These are phyloP conservation scores for Cantharis lateralis DNA, from an alignment of 2,888 invertebrate species.

Conservation along the genomic window DNA sequence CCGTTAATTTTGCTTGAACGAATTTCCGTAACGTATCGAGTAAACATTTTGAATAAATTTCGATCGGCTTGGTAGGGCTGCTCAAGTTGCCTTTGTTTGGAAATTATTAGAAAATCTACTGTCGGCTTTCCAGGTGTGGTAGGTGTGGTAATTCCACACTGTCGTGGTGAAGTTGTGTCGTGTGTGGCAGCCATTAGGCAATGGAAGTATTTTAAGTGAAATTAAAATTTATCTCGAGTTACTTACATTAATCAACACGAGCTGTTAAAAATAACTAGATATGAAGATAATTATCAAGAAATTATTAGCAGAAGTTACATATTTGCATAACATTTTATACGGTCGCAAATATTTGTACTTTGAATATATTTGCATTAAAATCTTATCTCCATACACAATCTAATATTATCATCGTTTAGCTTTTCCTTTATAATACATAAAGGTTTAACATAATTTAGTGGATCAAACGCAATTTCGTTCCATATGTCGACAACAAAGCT, in stretches of 20 bases:
- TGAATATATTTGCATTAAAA: slow-evolving; percentile 1
- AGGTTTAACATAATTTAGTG: neutral
- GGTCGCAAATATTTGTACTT: neutral
- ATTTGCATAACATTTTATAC: slow-evolving; percentile 4
- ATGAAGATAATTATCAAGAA: neutral
- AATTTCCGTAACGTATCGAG: neutral
- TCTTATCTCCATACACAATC: neutral
- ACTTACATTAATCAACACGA: neutral
- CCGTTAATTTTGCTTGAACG: neutral
- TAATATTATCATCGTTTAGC: neutral
- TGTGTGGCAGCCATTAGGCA: neutral
- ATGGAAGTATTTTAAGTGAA: neutral
- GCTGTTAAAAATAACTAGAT: neutral
- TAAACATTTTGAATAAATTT: neutral
- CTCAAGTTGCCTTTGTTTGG: no score
- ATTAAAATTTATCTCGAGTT: neutral
- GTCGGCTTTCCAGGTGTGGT: no score
- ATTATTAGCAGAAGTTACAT: neutral
- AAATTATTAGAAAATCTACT: no score
- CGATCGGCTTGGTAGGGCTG: no score
- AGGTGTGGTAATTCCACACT: no score
- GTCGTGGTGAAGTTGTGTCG: neutral
- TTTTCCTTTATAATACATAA: neutral
- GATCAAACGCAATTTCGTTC: neutral
- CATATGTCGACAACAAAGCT: neutral